These are phyloP conservation scores for Thalassophryne amazonica DNA, from an alignment of 2,797 vertebrate genomes.

Conservation along the genomic window DNA sequence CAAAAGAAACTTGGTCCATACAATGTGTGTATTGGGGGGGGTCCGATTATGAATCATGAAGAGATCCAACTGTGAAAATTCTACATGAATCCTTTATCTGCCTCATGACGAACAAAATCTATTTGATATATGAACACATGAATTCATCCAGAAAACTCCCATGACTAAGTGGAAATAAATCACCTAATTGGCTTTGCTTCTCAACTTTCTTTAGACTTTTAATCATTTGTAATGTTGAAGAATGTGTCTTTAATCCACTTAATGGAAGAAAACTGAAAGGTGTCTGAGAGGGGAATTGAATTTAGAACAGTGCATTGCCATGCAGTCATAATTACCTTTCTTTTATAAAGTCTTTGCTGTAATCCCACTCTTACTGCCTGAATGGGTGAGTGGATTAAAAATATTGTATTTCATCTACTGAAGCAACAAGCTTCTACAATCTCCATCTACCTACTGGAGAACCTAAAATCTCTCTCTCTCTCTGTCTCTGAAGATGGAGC, in stretches of 20 bases:
- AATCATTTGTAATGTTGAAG: slow-evolving; percentile 63
- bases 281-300: slow-evolving; percentile 60
- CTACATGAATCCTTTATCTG: slow-evolving; percentile 26
- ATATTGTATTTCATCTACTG: slow-evolving; percentile 30
- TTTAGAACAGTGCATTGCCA: slow-evolving; percentile 64
- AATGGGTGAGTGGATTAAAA: slow-evolving; percentile 72
- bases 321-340: slow-evolving; percentile 70
- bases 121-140: slow-evolving; percentile 34
- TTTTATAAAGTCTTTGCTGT: slow-evolving; percentile 63
- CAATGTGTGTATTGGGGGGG: no score
- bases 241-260: slow-evolving; percentile 64
- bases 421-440: slow-evolving; percentile 16
- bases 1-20: no score
- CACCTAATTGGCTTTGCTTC: slow-evolving; percentile 18
- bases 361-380: slow-evolving; percentile 65
- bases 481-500: neutral
- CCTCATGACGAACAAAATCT: slow-evolving; percentile 32
- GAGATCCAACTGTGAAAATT: slow-evolving; percentile 6
- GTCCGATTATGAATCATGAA: no score
- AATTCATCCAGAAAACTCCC: slow-evolving; percentile 26
- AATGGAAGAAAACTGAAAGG: slow-evolving; percentile 75
- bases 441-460: slow-evolving; percentile 31
- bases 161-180: slow-evolving; percentile 48
- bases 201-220: slow-evolving; percentile 44
- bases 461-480: slow-evolving; percentile 8